Base-by-base conservation (phyloP, 2,888 invertebrate genomes). In the Alloscopus bannaensis region DNA sequence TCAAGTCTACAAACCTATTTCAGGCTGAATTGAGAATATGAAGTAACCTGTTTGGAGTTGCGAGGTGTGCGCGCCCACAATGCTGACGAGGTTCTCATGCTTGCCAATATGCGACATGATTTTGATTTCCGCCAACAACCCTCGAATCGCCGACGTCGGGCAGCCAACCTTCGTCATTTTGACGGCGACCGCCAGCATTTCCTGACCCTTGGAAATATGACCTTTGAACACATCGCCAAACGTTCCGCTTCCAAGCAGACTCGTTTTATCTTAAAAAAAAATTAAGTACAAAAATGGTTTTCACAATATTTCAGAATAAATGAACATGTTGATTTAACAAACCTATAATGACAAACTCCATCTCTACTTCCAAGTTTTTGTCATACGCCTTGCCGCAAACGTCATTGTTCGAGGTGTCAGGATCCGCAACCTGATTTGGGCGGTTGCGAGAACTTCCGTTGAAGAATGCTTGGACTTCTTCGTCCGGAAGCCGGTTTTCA, bases 31-130 rank as follows among this genome's bases (percentile, higher is more conserved):
- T n/a, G n/a, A n/a, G n/a, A n/a, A n/a, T n/a, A n/a, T n/a, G n/a
- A n/a, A n/a, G n/a, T n/a, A n/a, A n/a, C 72, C 72, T 40, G 13
- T 31, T 1, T 22, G 13, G 13, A 70, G 13, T 28, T 70, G 45
- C 11, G 70, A 57, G 0, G 70, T 70, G 18, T 70, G 59, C 13
- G 70, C 70, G 13, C 70, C 70, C 13, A 18, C n/a, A 20, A 70
- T 70, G 8, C 13, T 13, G 0, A 70, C 59, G 20, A 70, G 24
- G 20, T 70, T 42, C 11, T 18, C 24, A 20, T 70, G 70, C 4
- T 18, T 42, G 11, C 70, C 70, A 26, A 70, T 29, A 70, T 70
- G 24, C 2, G 13, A 28, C 0, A 70, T 28, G 45, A 70, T 70
- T 26, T 70, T 70, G 4, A 70, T 70, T 59, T 70, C 70, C 42